Base-by-base conservation (phyloP, 2,797 vertebrate species). In the Chaenodraco wilsoni region DNA sequence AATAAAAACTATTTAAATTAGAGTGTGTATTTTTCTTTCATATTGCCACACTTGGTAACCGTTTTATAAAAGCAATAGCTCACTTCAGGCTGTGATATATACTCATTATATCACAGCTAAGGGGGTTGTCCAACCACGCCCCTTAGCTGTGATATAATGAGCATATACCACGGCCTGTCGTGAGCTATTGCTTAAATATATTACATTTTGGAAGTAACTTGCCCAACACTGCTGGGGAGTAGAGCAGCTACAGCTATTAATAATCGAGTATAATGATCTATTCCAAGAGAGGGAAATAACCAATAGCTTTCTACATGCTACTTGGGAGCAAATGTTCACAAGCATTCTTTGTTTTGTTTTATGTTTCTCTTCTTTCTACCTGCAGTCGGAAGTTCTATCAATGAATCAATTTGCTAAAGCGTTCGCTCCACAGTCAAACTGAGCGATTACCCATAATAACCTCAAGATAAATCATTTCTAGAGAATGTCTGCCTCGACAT, bases 381-480 rank as follows among this genome's bases (percentile, higher is more conserved):
- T 57, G 44, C 52, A n/a, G 19, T 49, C 12, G 64, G 33, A 37
- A 73, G n/a, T 56, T 41, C 43, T 11, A 63, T 56, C 69, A 23
- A 51, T 46, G 13, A 33, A 49, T 49, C 3, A 27, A 0, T 27
- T 52, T 51, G 23, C 17, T 15, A 33, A 64, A 51, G 17, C 0
- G 14, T 19, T 43, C 66, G 23, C 56, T 21, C 0, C n/a, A 15
- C 9, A 45, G 3, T 14, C 13, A 62, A 59, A n/a, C 45, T 50
- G 17, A 17, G 66, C 14, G 12, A 17, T 44, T 60, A 31, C 23
- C 23, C 37, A 7, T 2, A 37, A 45, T 50, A 55, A 14, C 14
- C 17, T 16, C 59, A 7, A 60, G 2, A 27, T 9, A 45, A 37
- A 37, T 37, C 33, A 37, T 37, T 37, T 37, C 33, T 9, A 37